Evolutionary conservation across 2,113 vertebrate species (phyloP).

Genomic region (Poecilia latipinna): DNA sequence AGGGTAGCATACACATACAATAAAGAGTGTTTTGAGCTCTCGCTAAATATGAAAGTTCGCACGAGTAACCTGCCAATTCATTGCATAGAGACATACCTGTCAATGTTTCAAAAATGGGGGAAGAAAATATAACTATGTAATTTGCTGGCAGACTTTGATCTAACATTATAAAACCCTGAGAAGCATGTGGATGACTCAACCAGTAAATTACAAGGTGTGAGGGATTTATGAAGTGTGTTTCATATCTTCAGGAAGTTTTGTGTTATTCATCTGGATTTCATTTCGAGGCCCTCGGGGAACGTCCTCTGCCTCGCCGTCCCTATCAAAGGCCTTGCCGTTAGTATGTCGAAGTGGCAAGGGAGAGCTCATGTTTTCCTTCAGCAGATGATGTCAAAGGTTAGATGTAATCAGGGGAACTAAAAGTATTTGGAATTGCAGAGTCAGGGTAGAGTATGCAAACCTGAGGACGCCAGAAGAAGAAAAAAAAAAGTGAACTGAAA

Average conservation of each 20-base stretch:
- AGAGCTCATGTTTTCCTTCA: slow-evolving; percentile 36
- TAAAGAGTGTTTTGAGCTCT: too few species aligned
- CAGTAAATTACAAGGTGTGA: slow-evolving; percentile 43
- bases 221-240: slow-evolving; percentile 46
- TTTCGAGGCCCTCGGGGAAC: slow-evolving; percentile 56
- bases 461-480: neutral
- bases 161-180: slow-evolving; percentile 38
- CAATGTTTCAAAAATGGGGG: neutral
- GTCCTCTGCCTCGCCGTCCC: slow-evolving; percentile 54
- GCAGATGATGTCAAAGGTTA: slow-evolving; percentile 43
- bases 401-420: slow-evolving; percentile 20
- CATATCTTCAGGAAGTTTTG: slow-evolving; percentile 55
- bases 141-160: slow-evolving; percentile 22
- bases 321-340: too few species aligned
- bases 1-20: too few species aligned
- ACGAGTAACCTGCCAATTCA: neutral
- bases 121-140: neutral
- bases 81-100: neutral
- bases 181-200: slow-evolving; percentile 34
- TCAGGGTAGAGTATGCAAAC: neutral
- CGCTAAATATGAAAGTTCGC: neutral
- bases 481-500: neutral
- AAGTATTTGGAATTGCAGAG: slow-evolving; percentile 11
- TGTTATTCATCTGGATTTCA: slow-evolving; percentile 73
- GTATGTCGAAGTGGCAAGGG: slow-evolving; percentile 21